Conservation (phyloP, 2,797 vertebrate species). For the Tenualosa ilisha region DNA sequence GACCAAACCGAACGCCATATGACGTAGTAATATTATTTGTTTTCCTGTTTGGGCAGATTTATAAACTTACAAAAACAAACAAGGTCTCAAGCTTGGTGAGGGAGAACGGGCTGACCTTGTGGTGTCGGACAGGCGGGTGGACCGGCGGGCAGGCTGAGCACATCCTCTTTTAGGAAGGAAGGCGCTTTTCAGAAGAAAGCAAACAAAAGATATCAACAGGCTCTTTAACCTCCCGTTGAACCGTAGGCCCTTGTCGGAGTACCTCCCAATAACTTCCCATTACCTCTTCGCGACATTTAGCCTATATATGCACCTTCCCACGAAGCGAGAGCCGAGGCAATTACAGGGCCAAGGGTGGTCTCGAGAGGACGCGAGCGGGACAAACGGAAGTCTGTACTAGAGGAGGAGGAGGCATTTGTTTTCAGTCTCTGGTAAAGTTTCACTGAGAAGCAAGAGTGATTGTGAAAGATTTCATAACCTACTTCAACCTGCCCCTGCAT, state of each 20-base stretch:
- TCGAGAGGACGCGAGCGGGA: conserved; percentile 9
- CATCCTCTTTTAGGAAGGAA: conserved; percentile 92
- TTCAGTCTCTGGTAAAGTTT: not conserved
- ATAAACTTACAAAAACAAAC: conserved; percentile 89
- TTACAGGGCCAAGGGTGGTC: conserved; percentile 25
- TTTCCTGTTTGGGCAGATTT: conserved; percentile 80
- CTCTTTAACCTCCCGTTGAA: conserved; percentile 87
- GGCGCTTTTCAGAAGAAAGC: conserved; percentile 76
- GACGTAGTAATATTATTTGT: conserved; percentile 74
- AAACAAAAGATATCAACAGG: conserved; percentile 84
- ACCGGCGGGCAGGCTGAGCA: conserved; percentile 68
- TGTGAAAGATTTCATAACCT: not conserved
- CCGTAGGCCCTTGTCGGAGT: conserved; percentile 70
- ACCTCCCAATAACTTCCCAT: conserved; percentile 83
- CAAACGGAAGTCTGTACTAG: not conserved
- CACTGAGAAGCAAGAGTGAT: not conserved
- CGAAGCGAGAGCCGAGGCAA: conserved; percentile 44
- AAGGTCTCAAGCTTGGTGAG: conserved; percentile 66
- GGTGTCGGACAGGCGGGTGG: conserved; percentile 31
- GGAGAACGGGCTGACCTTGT: conserved; percentile 60
- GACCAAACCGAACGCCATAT: conserved; percentile 56
- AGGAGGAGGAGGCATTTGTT: not conserved
- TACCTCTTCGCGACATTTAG: conserved; percentile 80
- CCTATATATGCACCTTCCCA: conserved; percentile 59
- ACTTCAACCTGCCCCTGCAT: not conserved